phyloP scores from a whole-genome alignment of 2,888 invertebrate species.

The Bibio marci region DNA sequence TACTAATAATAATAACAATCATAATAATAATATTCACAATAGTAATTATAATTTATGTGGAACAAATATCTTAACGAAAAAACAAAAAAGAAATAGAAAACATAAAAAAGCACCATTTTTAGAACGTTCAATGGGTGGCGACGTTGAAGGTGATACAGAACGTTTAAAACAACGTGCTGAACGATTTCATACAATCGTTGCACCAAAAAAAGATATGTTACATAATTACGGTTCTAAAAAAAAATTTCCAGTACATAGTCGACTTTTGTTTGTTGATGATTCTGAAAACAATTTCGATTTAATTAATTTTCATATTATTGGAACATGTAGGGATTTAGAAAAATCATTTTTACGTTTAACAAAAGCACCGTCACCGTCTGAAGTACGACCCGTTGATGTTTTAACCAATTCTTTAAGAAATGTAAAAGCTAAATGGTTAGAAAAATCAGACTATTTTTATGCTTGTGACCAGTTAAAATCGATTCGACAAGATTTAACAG shows the following conservation, averaged over 20 bases:
- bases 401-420: constrained; percentile 69
- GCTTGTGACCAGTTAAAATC: constrained; percentile 98
- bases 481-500: constrained; percentile 96
- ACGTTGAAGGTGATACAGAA: constrained; percentile 56
- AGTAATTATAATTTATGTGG: too few relatives aligned
- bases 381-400: constrained; percentile 80
- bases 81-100: constrained; percentile 26
- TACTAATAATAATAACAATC: neutral
- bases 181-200: constrained; percentile 38
- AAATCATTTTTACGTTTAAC: constrained; percentile 93
- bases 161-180: constrained; percentile 78
- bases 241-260: constrained; percentile 14
- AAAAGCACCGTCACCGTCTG: constrained; percentile 81
- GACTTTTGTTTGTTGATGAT: constrained; percentile 35
- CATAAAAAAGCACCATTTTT: constrained; percentile 40
- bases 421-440: constrained; percentile 82
- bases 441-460: constrained; percentile 86
- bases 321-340: constrained; percentile 85
- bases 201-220: constrained; percentile 14
- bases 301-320: constrained; percentile 78
- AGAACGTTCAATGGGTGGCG: constrained; percentile 44
- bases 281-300: constrained; percentile 61
- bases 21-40: too few relatives aligned
- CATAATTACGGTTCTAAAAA: constrained; percentile 4
- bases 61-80: too few relatives aligned